A percentile compares a stretch with the other conserved stretches of the same genome.
phyloP scores from a whole-genome alignment of 2,113 vertebrate species.

The Chaetodon trifascialis region DNA sequence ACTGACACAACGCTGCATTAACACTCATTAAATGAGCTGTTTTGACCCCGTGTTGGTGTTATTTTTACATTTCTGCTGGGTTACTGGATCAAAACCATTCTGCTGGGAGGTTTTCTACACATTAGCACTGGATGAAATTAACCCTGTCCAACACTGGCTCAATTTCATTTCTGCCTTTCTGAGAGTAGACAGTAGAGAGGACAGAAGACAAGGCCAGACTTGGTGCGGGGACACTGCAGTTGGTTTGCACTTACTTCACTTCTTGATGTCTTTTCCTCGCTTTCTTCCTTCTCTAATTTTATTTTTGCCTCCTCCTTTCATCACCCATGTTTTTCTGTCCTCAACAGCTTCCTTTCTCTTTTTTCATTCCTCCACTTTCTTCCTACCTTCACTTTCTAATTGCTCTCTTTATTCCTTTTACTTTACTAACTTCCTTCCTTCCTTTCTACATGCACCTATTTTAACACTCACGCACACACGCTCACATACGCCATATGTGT shows the following conservation, averaged over 20 bases:
- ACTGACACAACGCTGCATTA: too few species aligned
- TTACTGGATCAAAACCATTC: too few species aligned
- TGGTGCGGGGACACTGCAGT: too few species aligned
- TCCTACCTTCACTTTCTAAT: not conserved
- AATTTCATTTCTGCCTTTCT: not conserved
- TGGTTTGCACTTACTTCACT: too few species aligned
- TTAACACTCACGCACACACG: conserved; percentile 7
- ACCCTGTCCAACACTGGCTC: too few species aligned
- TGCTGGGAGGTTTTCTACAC: too few species aligned
- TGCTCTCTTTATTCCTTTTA: not conserved
- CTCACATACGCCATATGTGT: conserved; percentile 30
- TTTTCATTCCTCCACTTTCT: not conserved
- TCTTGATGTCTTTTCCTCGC: not conserved
- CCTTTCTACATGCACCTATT: not conserved
- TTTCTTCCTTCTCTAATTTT: not conserved
- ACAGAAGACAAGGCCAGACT: not conserved
- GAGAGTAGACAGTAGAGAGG: not conserved
- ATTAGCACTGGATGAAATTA: too few species aligned
- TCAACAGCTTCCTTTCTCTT: not conserved
- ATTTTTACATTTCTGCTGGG: too few species aligned
- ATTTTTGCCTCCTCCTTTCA: not conserved
- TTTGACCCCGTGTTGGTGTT: too few species aligned
- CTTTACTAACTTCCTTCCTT: not conserved
- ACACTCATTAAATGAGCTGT: too few species aligned
- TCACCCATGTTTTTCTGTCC: too few species aligned